Evolutionary conservation across 2,113 vertebrate species (phyloP), one percentile per base, ranked within the genome.

Genomic region (human): DNA sequence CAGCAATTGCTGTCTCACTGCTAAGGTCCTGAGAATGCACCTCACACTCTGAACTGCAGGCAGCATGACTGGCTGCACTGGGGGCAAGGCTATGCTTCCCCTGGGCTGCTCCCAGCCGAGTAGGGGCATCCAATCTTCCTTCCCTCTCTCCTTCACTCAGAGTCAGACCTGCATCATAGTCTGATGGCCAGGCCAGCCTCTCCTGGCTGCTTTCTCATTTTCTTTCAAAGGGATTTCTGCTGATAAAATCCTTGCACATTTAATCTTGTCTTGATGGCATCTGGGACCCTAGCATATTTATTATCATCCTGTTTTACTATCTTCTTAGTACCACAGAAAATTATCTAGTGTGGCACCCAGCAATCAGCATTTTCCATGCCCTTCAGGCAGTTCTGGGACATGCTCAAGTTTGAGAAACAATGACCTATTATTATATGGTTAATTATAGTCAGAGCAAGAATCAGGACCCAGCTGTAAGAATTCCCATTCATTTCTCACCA

Each of bases 241-340:
- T 48, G 45, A 27, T 5, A 35, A 85, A 92, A 94, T 30, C 11
- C 5, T 30, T 57, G 17, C 25, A 78, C 16, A 50, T 38, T 30
- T 16, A n/a, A 75, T 61, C 35, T 40, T 78, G 8, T 35, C 59
- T 18, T 93, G 17, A 48, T 72, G 20, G 38, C 68, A 16, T 55
- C 45, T 66, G 35, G 22, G 27, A 55, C 43, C 66, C 38, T 66
- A 38, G 90, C 22, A n/a, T n/a, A 76, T 17, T 66, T 9, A 57
- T 4, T 48, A 9, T 48, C 17, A 22, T 22, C 14, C 38, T 57
- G 30, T 23, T 81, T 72, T 61, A 81, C 20, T 59, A 20, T 66
- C 59, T 83, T 72, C 64, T 94, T 64, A 82, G 76, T 27, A 94
- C 25, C 22, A 57, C 48, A 43, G 23, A 64, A 86, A 78, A 76